These are phyloP conservation scores for Tarsius wallacei DNA, from an alignment of 2,797 vertebrate species.

Conservation along the genomic window DNA sequence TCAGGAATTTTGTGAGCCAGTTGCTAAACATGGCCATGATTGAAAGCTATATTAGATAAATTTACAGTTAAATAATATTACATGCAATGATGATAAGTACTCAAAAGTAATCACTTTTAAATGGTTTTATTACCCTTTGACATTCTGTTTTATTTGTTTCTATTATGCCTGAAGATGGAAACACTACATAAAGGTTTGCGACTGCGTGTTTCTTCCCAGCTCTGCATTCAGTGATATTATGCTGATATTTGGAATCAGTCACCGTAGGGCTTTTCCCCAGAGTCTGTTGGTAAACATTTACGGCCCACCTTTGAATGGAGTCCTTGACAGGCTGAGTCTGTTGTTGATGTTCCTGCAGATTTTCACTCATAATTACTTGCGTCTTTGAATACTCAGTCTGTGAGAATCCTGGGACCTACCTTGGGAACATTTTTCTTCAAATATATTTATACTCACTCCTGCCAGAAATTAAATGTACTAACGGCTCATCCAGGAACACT, in stretches of 20 bases:
- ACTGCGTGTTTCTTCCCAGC: fast-evolving
- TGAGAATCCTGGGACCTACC: not conserved
- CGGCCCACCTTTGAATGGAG: not conserved
- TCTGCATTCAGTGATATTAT: not conserved
- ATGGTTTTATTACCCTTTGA: not conserved
- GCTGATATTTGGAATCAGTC: not conserved
- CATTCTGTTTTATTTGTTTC: not conserved
- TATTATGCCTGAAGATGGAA: not conserved
- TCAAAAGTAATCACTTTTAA: not conserved
- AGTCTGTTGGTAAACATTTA: not conserved
- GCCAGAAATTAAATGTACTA: not conserved
- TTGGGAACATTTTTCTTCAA: not conserved
- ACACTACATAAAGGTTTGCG: fast-evolving
- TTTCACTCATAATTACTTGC: not conserved
- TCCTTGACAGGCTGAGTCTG: not conserved
- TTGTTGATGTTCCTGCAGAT: not conserved
- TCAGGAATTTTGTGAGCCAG: not conserved
- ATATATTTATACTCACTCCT: not conserved
- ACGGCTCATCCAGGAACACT: not conserved
- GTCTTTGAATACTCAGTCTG: not conserved
- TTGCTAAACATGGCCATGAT: not conserved
- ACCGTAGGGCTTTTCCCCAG: not conserved
- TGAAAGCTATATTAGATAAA: not conserved
- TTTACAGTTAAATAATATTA: not conserved
- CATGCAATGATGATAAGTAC: not conserved